Evolutionary conservation across 2,888 invertebrate species (phyloP), one percentile per base, ranked within the genome.

Genomic region (Scelioninae gen. 1): DNA sequence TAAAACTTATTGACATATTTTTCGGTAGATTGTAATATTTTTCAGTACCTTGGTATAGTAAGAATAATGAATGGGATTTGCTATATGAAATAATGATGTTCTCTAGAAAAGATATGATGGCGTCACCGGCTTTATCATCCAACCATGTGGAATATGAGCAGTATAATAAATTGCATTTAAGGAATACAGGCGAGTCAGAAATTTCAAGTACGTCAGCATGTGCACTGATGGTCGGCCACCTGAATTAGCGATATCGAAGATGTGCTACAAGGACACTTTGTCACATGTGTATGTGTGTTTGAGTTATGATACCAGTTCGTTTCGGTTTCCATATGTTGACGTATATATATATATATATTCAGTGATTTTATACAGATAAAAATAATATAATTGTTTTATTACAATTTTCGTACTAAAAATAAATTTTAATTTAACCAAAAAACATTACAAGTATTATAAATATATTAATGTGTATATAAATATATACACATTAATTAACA

Each of bases 131-230:
- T 58, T 68, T 62, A 62, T 69, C 69, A 69, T 69, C 13, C 62
- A 77, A 16, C 69, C 69, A 53, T 45, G 69, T 56, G 69, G 60
- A 69, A 69, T 63, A 69, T 47, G 55, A n/a, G 6, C 55, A 16
- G 68, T 62, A 47, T 69, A 69, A 77, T 77, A 77, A 69, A 77
- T 77, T 69, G 77, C 77, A 63, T 77, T 69, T 55, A 77, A 77
- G 77, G 62, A 69, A 63, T 56, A 77, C 55, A 32, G 32, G 47
- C 77, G 68, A 9, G 56, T 47, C 69, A 29, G 74, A 62, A 60
- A 60, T 69, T 69, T 77, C 55, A 51, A 53, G 31, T 56, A 63
- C 55, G 69, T 77, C 77, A 77, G 69, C 77, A 69, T 47, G 32
- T 62, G 45, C 23, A 58, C 76, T 63, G 69, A 62, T 62, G 62